Evolutionary conservation across 53 echinoderm and acorn worm genomes (phyloP).

Genomic region (Luidia sarsii): DNA sequence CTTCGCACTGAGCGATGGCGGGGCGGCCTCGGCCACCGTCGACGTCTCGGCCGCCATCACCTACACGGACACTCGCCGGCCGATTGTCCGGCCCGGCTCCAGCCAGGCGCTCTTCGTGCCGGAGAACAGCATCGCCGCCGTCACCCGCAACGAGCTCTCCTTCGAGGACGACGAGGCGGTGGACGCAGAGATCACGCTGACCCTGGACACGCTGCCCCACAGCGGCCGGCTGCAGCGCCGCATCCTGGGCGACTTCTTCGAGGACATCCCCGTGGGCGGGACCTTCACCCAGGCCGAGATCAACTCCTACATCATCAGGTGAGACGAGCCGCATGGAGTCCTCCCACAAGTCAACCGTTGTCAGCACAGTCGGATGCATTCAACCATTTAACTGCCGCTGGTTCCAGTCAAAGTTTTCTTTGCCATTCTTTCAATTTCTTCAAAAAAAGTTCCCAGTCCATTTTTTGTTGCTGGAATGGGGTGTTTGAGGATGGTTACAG

Average conservation of each 20-base stretch:
- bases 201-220: slow-evolving; percentile 73
- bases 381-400: no score
- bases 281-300: slow-evolving; percentile 83
- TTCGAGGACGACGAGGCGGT: slow-evolving; percentile 85
- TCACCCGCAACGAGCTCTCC: slow-evolving; percentile 72
- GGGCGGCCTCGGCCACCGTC: slow-evolving; percentile 57
- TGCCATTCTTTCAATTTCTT: no score
- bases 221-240: slow-evolving; percentile 77
- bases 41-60: slow-evolving; percentile 61
- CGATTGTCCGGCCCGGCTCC: slow-evolving; percentile 64
- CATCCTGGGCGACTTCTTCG: slow-evolving; percentile 53
- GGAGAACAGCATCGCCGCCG: slow-evolving; percentile 67
- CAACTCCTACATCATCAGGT: slow-evolving; percentile 84
- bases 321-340: no score
- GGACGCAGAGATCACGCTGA: slow-evolving; percentile 70
- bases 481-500: no score
- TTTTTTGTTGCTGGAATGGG: no score
- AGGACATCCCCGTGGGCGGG: slow-evolving; percentile 63
- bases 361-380: no score
- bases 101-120: slow-evolving; percentile 70
- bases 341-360: no score
- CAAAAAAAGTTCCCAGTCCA: no score
- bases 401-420: no score
- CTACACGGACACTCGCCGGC: slow-evolving; percentile 69
- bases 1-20: slow-evolving; percentile 78